Conservation (phyloP, 64 coral and sea anemone genomes). For the Porites lutea region DNA sequence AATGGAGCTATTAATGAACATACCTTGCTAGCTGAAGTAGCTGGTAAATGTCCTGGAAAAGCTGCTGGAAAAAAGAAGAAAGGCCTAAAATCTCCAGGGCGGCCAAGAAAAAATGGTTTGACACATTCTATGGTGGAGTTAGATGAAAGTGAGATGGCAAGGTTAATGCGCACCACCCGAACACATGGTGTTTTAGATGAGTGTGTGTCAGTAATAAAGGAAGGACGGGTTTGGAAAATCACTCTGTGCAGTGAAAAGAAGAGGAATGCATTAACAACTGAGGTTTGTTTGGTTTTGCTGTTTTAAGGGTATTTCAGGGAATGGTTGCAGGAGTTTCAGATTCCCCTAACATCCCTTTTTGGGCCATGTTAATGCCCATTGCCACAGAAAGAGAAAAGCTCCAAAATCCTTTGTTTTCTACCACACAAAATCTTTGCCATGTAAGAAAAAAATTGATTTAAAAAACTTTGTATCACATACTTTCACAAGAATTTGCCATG, state of each 20-base stretch:
- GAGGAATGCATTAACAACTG: constrained; percentile 66
- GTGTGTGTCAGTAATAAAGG: constrained; percentile 42
- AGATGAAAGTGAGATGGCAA: constrained; percentile 4
- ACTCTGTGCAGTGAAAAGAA: constrained; percentile 70
- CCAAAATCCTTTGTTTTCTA: too few species aligned
- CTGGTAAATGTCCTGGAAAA: not conserved
- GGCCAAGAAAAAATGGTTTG: constrained; percentile 20
- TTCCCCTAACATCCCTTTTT: too few species aligned
- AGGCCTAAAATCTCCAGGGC: constrained; percentile 6
- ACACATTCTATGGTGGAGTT: not conserved
- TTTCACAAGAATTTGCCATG: too few species aligned
- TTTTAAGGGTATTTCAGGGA: not conserved
- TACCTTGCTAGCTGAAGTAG: not conserved
- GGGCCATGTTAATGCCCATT: too few species aligned
- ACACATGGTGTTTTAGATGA: constrained; percentile 51
- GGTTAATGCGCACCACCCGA: constrained; percentile 28
- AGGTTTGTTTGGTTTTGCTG: constrained; percentile 35
- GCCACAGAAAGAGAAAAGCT: too few species aligned
- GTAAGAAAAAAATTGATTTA: too few species aligned
- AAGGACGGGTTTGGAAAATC: constrained; percentile 52
- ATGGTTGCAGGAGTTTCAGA: not conserved
- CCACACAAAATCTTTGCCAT: too few species aligned
- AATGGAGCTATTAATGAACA: constrained; percentile 30
- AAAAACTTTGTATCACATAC: too few species aligned
- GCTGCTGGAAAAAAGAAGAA: not conserved